Evolutionary conservation across 1,140 invertebrate genomes (phyloP).

Genomic region (Hypsibius dujardini): DNA sequence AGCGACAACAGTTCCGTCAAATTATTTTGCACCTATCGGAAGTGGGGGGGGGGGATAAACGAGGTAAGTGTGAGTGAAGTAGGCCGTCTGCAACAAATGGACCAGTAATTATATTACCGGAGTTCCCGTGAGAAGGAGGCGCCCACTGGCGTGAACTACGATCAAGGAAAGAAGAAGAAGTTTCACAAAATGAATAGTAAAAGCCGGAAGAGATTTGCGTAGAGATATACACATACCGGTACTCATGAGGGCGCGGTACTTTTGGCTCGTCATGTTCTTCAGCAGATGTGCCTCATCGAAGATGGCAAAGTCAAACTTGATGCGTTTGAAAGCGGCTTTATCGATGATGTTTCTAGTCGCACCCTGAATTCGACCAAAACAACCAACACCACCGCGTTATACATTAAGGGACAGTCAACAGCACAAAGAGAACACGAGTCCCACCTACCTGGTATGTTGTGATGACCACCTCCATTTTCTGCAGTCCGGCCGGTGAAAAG

Average conservation of each 20-base stretch:
- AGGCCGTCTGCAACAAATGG: conserved; percentile 39
- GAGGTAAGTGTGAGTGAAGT: too few species aligned
- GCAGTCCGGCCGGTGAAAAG: conserved; percentile 34
- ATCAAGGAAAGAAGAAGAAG: too few species aligned
- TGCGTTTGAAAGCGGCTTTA: conserved; percentile 67
- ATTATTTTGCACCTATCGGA: conserved; percentile 64
- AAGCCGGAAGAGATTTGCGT: not conserved
- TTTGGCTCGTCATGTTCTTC: conserved; percentile 80
- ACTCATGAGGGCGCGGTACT: conserved; percentile 70
- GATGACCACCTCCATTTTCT: conserved; percentile 59
- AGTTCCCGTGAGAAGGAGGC: conserved; percentile 23
- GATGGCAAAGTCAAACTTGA: conserved; percentile 71
- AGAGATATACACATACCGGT: conserved; percentile 72
- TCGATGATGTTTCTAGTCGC: conserved; percentile 60
- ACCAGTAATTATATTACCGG: conserved; percentile 32
- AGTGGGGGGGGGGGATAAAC: too few species aligned
- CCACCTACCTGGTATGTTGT: conserved; percentile 72
- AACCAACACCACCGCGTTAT: too few species aligned
- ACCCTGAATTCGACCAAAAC: too few species aligned
- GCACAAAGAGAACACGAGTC: too few species aligned
- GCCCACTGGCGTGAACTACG: not conserved
- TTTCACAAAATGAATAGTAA: not conserved
- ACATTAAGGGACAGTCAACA: too few species aligned
- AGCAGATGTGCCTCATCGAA: conserved; percentile 96
- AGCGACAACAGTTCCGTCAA: conserved; percentile 83